Evolutionary conservation across 92 coral and sea anemone species (phyloP).

Genomic region (Scolanthus callimorphus): DNA sequence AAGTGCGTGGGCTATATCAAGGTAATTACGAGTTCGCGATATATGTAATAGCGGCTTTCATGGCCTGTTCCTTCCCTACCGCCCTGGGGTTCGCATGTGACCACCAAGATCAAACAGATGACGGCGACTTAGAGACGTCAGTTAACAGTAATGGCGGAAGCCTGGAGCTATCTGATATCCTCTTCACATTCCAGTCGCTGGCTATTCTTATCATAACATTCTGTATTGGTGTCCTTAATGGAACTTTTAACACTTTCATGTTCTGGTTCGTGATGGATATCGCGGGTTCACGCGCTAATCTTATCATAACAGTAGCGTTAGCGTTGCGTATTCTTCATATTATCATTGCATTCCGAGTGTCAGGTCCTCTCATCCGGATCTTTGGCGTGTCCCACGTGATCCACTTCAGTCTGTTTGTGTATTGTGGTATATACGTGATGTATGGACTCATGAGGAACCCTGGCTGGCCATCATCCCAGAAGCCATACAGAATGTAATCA

Average conservation of each 20-base stretch:
- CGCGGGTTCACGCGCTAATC: constrained; percentile 40
- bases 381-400: constrained; percentile 31
- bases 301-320: constrained; percentile 57
- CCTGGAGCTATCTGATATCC: constrained; percentile 14
- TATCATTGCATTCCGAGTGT: constrained; percentile 41
- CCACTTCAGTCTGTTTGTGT: constrained; percentile 16
- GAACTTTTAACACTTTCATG: constrained; percentile 54
- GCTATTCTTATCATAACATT: constrained; percentile 53
- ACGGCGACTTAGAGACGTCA: not conserved
- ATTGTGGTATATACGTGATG: constrained; percentile 26
- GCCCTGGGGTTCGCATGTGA: constrained; percentile 48
- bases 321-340: constrained; percentile 35
- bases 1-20: constrained; percentile 40
- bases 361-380: constrained; percentile 37
- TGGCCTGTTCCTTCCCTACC: constrained; percentile 47
- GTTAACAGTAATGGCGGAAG: not conserved
- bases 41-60: constrained; percentile 29
- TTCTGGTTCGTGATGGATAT: constrained; percentile 70
- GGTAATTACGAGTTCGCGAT: constrained; percentile 54
- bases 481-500: constrained; percentile 27
- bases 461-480: constrained; percentile 55
- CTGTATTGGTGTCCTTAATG: constrained; percentile 59
- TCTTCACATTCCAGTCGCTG: constrained; percentile 34
- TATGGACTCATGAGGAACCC: constrained; percentile 35
- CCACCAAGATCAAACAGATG: constrained; percentile 6